Percentiles rank a stretch among this genome's conserved stretches.
Conservation (phyloP, 2,888 invertebrate genomes). For the Lymantria dispar region DNA sequence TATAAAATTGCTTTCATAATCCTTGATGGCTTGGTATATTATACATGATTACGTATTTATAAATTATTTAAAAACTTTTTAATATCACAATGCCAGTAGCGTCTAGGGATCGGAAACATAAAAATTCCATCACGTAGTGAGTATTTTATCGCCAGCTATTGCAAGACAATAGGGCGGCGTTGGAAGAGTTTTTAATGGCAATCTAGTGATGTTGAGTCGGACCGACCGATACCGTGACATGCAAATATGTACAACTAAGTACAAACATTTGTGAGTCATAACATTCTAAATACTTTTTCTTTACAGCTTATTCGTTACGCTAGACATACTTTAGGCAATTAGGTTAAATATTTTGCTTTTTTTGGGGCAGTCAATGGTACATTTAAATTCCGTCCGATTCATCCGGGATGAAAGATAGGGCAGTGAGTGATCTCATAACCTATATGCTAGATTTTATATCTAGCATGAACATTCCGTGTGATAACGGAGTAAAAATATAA, state of each 20-base stretch:
- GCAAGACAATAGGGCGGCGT: conserved; percentile 73
- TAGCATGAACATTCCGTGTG: too few species aligned
- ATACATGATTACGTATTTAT: conserved; percentile 28
- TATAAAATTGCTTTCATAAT: conserved; percentile 6
- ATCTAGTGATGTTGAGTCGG: conserved; percentile 30
- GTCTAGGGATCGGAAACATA: conserved; percentile 74
- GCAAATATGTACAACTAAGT: conserved; percentile 31
- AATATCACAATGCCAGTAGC: conserved; percentile 49
- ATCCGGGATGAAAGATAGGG: too few species aligned
- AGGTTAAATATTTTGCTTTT: too few species aligned
- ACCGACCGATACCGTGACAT: conserved; percentile 32
- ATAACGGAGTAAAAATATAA: too few species aligned
- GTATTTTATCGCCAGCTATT: conserved; percentile 67
- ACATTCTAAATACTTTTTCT: not conserved
- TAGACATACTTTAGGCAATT: too few species aligned
- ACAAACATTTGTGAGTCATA: conserved; percentile 14
- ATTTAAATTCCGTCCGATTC: too few species aligned
- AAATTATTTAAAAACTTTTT: conserved; percentile 28
- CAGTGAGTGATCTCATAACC: too few species aligned
- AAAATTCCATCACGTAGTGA: conserved; percentile 76
- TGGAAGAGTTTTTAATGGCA: conserved; percentile 55
- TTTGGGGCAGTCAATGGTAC: too few species aligned
- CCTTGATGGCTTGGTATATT: conserved; percentile 19
- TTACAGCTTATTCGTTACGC: not conserved
- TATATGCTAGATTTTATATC: too few species aligned